A percentile compares a stretch with the other conserved stretches of the same genome.
Evolutionary conservation across 2,888 invertebrate genomes (phyloP).

Genomic region (Cheiracanthium punctorium): DNA sequence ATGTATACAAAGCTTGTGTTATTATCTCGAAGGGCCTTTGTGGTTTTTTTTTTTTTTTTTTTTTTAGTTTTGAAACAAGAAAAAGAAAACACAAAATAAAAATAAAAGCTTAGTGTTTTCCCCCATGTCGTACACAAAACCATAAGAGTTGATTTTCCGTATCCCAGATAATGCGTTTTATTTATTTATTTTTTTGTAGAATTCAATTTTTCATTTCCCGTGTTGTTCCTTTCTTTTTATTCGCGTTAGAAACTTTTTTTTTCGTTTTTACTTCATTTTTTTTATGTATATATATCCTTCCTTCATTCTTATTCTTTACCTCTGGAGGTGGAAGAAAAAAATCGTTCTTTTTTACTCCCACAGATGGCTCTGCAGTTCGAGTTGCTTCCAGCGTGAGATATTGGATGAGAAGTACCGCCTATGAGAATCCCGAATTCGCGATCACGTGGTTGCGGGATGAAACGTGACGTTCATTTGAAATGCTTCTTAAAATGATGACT

Average conservation of each 20-base stretch:
- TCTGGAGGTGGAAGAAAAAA: neutral
- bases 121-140: slow-evolving; percentile 22
- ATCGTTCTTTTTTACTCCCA: neutral
- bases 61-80: neutral
- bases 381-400: neutral
- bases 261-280: neutral
- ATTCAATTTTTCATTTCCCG: slow-evolving; percentile 54
- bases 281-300: neutral
- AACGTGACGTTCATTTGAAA: neutral
- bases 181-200: slow-evolving; percentile 33
- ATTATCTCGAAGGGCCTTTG: neutral
- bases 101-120: neutral
- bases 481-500: no score
- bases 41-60: neutral
- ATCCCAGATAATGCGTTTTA: slow-evolving; percentile 18
- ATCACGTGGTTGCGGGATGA: neutral
- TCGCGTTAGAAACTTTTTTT: neutral
- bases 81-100: neutral
- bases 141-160: slow-evolving; percentile 65
- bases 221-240: slow-evolving; percentile 6
- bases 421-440: neutral
- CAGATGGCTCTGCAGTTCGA: neutral
- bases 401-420: no score
- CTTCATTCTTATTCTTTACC: neutral
- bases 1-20: neutral